Conservation (phyloP, 2,888 invertebrate genomes). For the Orthonychiurus folsomi region DNA sequence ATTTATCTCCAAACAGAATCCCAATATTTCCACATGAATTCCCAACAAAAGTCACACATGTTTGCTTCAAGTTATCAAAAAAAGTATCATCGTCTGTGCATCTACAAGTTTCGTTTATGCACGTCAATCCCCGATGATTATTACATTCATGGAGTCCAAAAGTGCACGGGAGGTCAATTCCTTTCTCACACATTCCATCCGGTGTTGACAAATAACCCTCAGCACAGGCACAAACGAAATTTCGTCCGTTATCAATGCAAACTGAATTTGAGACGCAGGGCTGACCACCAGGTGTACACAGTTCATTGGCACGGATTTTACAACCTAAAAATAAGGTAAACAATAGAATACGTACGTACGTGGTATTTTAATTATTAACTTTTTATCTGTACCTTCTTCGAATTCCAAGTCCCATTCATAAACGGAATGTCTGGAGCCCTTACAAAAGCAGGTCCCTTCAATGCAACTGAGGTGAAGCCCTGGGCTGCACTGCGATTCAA, state of each 20-base stretch:
- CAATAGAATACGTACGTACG: background rate
- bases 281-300: background rate
- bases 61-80: background rate
- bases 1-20: background rate
- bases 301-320: background rate
- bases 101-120: background rate
- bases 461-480: background rate
- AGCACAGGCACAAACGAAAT: background rate
- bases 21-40: background rate
- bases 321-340: background rate
- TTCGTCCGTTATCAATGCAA: background rate
- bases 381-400: background rate
- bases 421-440: background rate
- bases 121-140: background rate
- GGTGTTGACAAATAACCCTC: background rate
- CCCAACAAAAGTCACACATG: background rate
- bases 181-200: background rate
- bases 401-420: background rate
- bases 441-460: constrained; percentile 1
- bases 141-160: background rate
- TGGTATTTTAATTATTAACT: background rate
- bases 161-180: background rate
- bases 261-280: background rate
- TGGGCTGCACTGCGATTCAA: background rate
- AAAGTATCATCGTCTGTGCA: background rate